Evolutionary conservation across 1,140 invertebrate genomes (phyloP).

Genomic region (Cyclargus thomasi): DNA sequence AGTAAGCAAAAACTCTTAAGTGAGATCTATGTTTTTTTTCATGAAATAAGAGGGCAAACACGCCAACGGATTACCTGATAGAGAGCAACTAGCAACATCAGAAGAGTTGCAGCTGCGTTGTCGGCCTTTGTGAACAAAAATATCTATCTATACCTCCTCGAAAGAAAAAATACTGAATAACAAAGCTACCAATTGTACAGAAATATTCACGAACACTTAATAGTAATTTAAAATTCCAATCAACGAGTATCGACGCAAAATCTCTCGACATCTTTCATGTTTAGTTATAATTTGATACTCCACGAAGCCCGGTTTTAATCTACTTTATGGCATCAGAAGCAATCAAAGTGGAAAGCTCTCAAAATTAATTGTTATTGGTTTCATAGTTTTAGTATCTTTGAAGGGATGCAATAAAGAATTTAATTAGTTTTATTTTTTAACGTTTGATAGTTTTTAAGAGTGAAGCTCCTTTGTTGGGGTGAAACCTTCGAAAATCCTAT

Average conservation of each 20-base stretch:
- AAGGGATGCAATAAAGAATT: neutral
- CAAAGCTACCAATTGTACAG: no score
- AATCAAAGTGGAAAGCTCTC: neutral
- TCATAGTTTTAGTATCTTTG: neutral
- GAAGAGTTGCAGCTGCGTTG: no score
- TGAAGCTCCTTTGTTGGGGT: neutral
- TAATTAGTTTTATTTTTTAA: neutral
- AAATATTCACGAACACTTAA: no score
- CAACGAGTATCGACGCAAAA: neutral
- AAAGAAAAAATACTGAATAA: no score
- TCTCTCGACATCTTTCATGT: neutral
- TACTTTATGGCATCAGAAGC: neutral
- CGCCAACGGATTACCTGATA: no score
- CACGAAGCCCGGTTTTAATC: neutral
- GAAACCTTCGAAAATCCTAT: no score
- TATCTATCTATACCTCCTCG: no score
- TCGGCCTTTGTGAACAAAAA: no score
- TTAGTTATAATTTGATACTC: neutral
- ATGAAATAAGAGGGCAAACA: no score
- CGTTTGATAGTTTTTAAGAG: neutral
- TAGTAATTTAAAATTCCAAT: neutral
- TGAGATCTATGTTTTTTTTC: no score
- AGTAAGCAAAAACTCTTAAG: no score
- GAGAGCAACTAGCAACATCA: no score
- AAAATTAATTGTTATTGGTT: neutral